phyloP scores from a whole-genome alignment of 2,797 vertebrate genomes.

The Phalloptychus januarius region DNA sequence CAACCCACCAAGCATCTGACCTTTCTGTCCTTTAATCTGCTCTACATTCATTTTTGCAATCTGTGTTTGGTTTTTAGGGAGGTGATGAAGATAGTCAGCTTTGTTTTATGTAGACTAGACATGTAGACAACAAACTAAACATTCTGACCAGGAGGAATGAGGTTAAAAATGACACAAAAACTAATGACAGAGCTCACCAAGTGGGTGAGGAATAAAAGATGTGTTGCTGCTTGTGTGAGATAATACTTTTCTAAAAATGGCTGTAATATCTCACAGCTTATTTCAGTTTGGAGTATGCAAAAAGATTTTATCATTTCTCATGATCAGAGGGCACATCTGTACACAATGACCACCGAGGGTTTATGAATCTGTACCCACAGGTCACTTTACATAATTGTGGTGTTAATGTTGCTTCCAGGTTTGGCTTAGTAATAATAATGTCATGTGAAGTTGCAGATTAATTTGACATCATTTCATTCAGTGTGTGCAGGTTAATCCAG shows the following conservation, averaged over 20 bases:
- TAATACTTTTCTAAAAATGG: not conserved
- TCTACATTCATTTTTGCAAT: not conserved
- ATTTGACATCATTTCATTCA: constrained; percentile 7
- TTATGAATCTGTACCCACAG: not conserved
- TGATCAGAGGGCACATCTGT: not conserved
- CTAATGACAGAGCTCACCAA: constrained; percentile 30
- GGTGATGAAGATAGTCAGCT: constrained; percentile 29
- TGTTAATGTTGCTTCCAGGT: constrained; percentile 32
- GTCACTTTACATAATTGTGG: not conserved
- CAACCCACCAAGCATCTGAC: not conserved
- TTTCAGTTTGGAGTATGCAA: not conserved
- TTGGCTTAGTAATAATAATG: constrained; percentile 45
- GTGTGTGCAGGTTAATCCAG: constrained; percentile 15
- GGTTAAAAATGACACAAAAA: constrained; percentile 51
- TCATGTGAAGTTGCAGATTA: constrained; percentile 43
- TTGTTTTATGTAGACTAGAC: constrained; percentile 52
- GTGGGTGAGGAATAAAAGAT: constrained; percentile 21
- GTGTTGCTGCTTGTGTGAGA: not conserved
- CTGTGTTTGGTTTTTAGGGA: not conserved
- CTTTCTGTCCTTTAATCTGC: not conserved
- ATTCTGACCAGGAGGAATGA: constrained; percentile 37
- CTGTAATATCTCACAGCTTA: not conserved
- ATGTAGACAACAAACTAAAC: constrained; percentile 43
- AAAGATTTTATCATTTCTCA: not conserved
- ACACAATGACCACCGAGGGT: not conserved